Evolutionary conservation across 2,113 vertebrate species (phyloP).

Genomic region (Ciconia maguari): DNA sequence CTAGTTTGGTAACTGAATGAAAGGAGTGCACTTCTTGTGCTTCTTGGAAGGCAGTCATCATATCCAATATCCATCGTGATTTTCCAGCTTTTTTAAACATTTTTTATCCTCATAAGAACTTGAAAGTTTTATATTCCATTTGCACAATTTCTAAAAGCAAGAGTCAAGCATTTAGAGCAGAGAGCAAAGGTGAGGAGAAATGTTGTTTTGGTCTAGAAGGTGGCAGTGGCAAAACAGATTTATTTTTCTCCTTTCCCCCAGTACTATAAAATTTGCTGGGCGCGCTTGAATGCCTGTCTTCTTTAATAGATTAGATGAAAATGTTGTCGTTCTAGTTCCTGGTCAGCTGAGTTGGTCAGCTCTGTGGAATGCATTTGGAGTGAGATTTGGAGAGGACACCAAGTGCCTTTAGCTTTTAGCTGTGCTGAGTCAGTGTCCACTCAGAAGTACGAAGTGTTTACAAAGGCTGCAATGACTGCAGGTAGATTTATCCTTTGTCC

Average conservation of each 20-base stretch:
- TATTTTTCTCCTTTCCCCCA: not conserved
- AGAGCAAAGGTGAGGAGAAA: not conserved
- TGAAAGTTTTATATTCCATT: not conserved
- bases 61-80: not conserved
- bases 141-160: not conserved
- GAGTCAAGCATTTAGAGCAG: not conserved
- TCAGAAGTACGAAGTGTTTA: not conserved
- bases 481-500: not conserved
- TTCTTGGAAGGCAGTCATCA: not conserved
- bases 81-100: not conserved
- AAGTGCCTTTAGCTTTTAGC: not conserved
- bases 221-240: not conserved
- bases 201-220: not conserved
- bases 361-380: not conserved
- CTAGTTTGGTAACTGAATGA: not conserved
- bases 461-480: not conserved
- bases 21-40: not conserved
- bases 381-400: not conserved
- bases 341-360: not conserved
- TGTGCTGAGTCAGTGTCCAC: not conserved
- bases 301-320: not conserved
- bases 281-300: rapidly evolving
- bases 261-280: not conserved
- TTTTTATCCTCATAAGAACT: not conserved
- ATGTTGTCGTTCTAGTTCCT: not conserved